phyloP scores from a whole-genome alignment of 92 coral and sea anemone species.

The Epizoanthus illoricatus region DNA sequence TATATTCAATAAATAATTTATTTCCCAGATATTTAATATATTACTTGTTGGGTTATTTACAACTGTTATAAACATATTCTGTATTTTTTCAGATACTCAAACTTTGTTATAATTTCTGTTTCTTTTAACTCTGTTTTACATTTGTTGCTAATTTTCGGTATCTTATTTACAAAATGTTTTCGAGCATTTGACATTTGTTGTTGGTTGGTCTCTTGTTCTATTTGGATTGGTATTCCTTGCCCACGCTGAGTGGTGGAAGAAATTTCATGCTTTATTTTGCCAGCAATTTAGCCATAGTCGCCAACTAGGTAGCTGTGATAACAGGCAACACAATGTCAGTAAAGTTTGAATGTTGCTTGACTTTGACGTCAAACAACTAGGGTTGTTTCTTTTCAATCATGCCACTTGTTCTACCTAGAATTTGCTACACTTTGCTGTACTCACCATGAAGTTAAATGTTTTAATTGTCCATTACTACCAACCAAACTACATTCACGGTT shows the following conservation, averaged over 20 bases:
- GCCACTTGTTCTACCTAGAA: not conserved
- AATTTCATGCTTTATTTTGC: conserved; percentile 40
- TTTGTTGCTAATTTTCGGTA: not conserved
- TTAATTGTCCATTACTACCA: too few species aligned
- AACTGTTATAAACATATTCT: conserved; percentile 2
- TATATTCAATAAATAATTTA: not conserved
- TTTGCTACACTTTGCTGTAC: not conserved
- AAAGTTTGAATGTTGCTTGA: conserved; percentile 6
- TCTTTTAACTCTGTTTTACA: not conserved
- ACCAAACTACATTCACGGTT: too few species aligned
- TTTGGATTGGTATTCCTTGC: conserved; percentile 24
- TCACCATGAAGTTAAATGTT: too few species aligned
- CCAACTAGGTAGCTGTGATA: conserved; percentile 49
- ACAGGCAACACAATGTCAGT: conserved; percentile 69
- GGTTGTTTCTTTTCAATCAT: not conserved
- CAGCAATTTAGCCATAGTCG: conserved; percentile 19
- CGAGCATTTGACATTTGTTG: conserved; percentile 29
- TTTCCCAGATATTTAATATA: not conserved
- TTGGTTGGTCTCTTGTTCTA: conserved; percentile 5
- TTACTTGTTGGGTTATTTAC: conserved; percentile 9
- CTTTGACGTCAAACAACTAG: conserved; percentile 6
- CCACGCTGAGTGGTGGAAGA: conserved; percentile 43
- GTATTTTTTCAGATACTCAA: not conserved
- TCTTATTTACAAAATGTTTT: conserved; percentile 32
- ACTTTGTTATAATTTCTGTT: not conserved